Base-by-base conservation (phyloP, 1,140 invertebrate species). In the Coelopa frigida region DNA sequence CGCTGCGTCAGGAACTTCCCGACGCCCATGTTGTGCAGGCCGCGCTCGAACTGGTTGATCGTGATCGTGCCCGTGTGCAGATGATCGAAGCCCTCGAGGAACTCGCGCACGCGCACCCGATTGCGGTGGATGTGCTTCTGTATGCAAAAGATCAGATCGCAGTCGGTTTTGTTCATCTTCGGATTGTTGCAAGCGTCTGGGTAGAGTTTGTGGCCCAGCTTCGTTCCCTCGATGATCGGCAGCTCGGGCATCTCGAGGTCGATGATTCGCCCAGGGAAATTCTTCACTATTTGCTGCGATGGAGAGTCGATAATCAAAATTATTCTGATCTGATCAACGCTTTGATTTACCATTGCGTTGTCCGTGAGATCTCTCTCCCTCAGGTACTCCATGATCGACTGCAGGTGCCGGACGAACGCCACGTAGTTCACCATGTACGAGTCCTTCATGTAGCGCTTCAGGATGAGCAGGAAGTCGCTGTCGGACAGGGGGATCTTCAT, bases 341-440 rank as follows among this genome's bases (percentile, higher is more conserved):
- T 15, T n/a, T n/a, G 15, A n/a, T 22, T 56, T 56, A 66, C 65
- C 8, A 54, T 51, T 0, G 55, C 46, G 20, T 54, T 52, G 49
- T 64, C 58, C 37, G 66, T 38, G 15, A 68, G 41, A 24, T 53
- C 42, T 18, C 57, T 55, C 3, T 46, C 24, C 5, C 57, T 50
- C 4, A 69, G 46, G 35, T 67, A 68, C 5, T 54, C 48, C 10
- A 81, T 73, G 11, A 83, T 73, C 44, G 75, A 77, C 29, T 76
- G 70, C 10, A 81, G 66, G 1, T 75, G 73, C 22, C 78, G 73
- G 0, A 85, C 57, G 54, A 85, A 85, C 15, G 81, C 81, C 11
- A 84, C 75, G 55, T 85, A 85, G 64, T 85, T 84, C 0, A 85
- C 58, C 6, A 81, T 79, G 59, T 84, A 85, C 3, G 75, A 75